A percentile compares a stretch with the other conserved stretches of the same genome.
Evolutionary conservation across 2,113 vertebrate species (phyloP).

Genomic region (Uropsilus gracilis): DNA sequence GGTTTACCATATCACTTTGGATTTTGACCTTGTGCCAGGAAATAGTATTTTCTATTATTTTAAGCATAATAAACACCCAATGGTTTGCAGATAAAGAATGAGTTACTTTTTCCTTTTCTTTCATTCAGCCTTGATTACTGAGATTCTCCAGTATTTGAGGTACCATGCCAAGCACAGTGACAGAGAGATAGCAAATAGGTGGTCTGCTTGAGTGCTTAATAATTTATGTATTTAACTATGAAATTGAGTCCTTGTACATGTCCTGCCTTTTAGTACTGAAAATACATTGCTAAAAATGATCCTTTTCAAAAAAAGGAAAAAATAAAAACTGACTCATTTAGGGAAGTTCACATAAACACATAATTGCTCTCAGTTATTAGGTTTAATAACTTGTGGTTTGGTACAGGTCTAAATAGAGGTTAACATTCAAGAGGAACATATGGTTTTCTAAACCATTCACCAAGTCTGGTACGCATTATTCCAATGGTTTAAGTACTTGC

Average conservation of each 20-base stretch:
- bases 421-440: slow-evolving; percentile 1
- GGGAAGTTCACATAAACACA: slow-evolving; percentile 51
- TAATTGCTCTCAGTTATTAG: slow-evolving; percentile 46
- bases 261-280: background rate
- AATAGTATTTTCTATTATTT: background rate
- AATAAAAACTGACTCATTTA: slow-evolving; percentile 39
- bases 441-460: background rate
- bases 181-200: background rate
- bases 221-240: background rate
- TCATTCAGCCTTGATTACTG: background rate
- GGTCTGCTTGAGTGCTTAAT: background rate
- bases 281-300: slow-evolving; percentile 17
- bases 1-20: background rate
- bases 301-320: too few species aligned
- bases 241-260: background rate
- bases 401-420: slow-evolving; percentile 29
- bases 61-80: background rate
- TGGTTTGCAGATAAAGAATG: background rate
- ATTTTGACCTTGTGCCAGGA: background rate
- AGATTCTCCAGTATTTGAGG: background rate
- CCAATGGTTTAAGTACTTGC: background rate
- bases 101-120: slow-evolving; percentile 27
- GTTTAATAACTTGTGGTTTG: slow-evolving; percentile 48
- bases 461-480: background rate
- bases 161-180: background rate